Percentiles rank a stretch among this genome's conserved stretches.
Conservation (phyloP, 2,797 vertebrate species). For the Sphaeramia orbicularis region DNA sequence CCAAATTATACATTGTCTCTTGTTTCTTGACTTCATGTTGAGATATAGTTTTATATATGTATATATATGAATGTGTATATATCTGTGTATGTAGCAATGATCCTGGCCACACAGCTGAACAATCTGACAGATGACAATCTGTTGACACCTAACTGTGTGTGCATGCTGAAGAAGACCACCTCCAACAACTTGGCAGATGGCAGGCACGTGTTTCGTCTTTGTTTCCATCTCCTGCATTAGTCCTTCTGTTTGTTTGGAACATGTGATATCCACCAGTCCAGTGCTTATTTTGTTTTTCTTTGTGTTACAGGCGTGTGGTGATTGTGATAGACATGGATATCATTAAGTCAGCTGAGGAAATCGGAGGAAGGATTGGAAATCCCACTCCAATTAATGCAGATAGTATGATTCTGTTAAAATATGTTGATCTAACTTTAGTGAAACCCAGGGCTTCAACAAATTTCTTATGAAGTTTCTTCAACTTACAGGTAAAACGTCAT, state of each 20-base stretch:
- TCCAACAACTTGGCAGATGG: conserved; percentile 61
- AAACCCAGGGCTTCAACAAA: neutral
- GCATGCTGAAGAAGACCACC: conserved; percentile 59
- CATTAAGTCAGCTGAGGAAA: conserved; percentile 66
- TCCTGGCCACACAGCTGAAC: conserved; percentile 72
- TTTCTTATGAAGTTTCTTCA: conserved; percentile 17
- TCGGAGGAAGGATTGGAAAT: conserved; percentile 71
- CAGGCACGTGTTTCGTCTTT: conserved; percentile 50
- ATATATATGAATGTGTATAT: neutral
- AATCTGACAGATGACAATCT: conserved; percentile 54
- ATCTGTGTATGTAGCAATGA: conserved; percentile 61
- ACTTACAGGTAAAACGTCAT: conserved; percentile 45
- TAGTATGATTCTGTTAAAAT: conserved; percentile 46
- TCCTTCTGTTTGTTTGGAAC: neutral
- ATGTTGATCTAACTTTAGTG: neutral
- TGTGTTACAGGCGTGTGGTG: conserved; percentile 55
- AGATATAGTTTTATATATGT: neutral
- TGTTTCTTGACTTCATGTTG: neutral
- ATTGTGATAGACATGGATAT: conserved; percentile 69
- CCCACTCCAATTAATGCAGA: conserved; percentile 46
- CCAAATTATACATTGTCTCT: neutral
- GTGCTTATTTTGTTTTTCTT: neutral
- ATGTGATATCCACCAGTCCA: neutral
- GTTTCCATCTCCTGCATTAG: neutral
- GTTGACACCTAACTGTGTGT: conserved; percentile 69